phyloP scores from a whole-genome alignment of 2,113 vertebrate species.

The Peromyscus californicus region DNA sequence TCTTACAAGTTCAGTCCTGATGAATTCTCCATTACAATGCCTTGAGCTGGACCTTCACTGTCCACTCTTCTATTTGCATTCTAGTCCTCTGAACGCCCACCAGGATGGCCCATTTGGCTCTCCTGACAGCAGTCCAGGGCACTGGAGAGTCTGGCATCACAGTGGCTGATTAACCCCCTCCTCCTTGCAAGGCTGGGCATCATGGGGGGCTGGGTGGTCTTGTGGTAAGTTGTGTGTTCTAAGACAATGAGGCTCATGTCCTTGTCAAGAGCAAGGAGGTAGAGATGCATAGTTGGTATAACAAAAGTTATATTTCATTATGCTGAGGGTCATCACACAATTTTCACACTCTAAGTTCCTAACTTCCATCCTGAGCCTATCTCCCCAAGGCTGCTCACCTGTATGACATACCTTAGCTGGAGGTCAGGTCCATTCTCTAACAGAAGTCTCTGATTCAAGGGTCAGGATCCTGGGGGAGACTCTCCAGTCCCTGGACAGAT shows the following conservation, averaged over 20 bases:
- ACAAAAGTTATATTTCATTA: background rate
- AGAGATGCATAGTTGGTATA: background rate
- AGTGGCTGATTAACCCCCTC: background rate
- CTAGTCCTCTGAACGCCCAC: background rate
- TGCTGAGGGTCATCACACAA: background rate
- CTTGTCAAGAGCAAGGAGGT: background rate
- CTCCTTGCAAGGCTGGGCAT: background rate
- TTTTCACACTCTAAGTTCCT: background rate
- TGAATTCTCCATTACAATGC: background rate
- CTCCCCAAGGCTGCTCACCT: background rate
- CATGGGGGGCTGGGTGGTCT: background rate
- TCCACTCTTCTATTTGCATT: background rate
- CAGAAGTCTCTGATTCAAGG: background rate
- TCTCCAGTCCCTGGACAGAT: background rate
- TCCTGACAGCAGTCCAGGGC: no score
- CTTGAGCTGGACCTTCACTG: background rate
- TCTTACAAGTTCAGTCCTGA: background rate
- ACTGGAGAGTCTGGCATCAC: background rate
- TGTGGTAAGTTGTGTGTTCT: background rate
- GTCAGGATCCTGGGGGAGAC: background rate
- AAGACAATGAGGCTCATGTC: background rate
- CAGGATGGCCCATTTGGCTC: background rate
- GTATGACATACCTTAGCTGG: background rate
- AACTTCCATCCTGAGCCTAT: background rate
- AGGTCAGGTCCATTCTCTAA: background rate